Base-by-base conservation (phyloP, 1,140 invertebrate species). In the Cherax quadricarinatus region DNA sequence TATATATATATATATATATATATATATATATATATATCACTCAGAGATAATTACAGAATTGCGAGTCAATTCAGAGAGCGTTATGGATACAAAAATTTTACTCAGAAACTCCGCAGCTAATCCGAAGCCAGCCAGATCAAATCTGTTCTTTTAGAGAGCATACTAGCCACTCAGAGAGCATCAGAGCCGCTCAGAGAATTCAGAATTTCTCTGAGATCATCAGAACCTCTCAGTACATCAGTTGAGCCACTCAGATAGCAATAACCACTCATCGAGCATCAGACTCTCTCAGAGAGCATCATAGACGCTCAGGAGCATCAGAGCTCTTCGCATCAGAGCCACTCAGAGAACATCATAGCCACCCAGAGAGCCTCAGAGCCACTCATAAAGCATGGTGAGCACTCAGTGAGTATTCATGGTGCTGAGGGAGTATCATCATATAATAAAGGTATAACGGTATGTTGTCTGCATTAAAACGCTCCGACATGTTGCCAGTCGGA, bases 351-450 rank as follows among this genome's bases (percentile, higher is more conserved):
- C 70, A 24, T 30, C 18, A 75, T 0, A 21, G 24, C n/a, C 70
- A 24, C 70, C 30, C 21, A 75, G 24, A 5, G 70, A 30, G 70
- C 70, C 30, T 30, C 24, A 30, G n/a, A 18, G 51, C 81, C 57
- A 83, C 81, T 83, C 81, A 83, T 53, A n/a, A 51, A 83, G 81
- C 81, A 83, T 83, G n/a, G 57, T 9, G 51, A 21, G n/a, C 81
- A 83, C 81, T 83, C 51, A 60, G 57, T 21, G 57, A 83, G 81
- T 60, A 83, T 83, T 83, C 60, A 83, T 57, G 81, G n/a, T n/a
- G 57, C 81, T 83, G 51, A 30, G 51, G 21, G 81, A 14, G 81
- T 83, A 83, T 83, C 57, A 83, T 5, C 57, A 41, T n/a, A 83
- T 30, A 57, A 53, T 83, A 51, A 48, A 24, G 57, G 81, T 30